Base-by-base conservation (phyloP, 2,797 vertebrate genomes). In the Paguma larvata region DNA sequence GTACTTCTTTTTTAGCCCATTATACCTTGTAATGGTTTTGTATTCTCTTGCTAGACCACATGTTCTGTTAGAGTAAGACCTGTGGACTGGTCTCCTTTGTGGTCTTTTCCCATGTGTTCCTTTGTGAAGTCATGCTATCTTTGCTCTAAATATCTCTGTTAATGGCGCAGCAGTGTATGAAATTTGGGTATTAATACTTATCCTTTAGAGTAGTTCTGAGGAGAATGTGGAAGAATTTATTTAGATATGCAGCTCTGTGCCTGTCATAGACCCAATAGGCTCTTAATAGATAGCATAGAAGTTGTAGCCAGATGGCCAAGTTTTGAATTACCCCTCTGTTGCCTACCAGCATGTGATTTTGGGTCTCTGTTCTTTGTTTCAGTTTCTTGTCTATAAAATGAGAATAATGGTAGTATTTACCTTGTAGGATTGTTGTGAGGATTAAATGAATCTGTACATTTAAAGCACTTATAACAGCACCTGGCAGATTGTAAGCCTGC, bases 381-480 rank as follows among this genome's bases (percentile, higher is more conserved):
- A 86, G 30, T n/a, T 84, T 59, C 23, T 95, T 70, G 56, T 84
- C 56, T 94, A 38, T 91, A 94, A 88, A 88, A 56, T 91, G 30
- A 80, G 38, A 91, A 51, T 72, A 56, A 90, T 91, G 75, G 30
- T 89, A 70, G 11, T 95, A 41, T 91, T 89, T 79, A 32, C 89
- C 75, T 85, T 65, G 7, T 73, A 89, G 63, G 30, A 38, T 87
- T 94, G 67, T 89, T 80, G 41, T 78, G 62, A 94, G 84, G 48
- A n/a, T 89, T 56, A 94, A 79, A 59, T 78, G 90, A 75, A 67
- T 88, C 41, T 91, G 18, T 77, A 59, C 8, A 30, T 95, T 83
- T 83, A 90, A 72, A 96, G 44, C 44, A 62, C 46, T 96, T 95
- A 34, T 21, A 87, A 68, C 23, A 68, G 48, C 18, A 65, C 34